Evolutionary conservation across 2,113 vertebrate genomes (phyloP).

Genomic region (Ochotona princeps): DNA sequence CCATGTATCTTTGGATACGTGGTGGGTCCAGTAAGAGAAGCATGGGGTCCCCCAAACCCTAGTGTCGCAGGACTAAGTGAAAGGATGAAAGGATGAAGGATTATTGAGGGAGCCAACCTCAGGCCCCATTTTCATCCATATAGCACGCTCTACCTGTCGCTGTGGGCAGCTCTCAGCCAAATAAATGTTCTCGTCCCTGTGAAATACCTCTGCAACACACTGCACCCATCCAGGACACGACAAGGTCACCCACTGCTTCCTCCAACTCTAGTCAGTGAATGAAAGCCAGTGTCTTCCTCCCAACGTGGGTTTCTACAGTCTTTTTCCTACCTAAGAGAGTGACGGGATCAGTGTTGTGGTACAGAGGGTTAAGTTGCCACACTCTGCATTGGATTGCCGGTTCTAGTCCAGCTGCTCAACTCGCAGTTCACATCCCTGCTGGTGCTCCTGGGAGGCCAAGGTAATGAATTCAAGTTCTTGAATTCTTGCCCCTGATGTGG

Average conservation of each 20-base stretch:
- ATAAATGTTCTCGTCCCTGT: neutral
- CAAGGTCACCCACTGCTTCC: neutral
- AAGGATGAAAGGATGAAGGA: neutral
- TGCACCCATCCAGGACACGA: neutral
- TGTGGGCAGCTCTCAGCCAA: neutral
- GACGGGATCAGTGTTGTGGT: too few species aligned
- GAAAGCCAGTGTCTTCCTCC: neutral
- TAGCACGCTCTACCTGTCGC: neutral
- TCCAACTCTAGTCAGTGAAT: neutral
- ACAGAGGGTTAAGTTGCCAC: too few species aligned
- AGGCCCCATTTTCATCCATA: neutral
- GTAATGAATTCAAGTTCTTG: too few species aligned
- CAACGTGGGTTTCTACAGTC: neutral
- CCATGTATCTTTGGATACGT: neutral
- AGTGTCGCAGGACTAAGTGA: neutral
- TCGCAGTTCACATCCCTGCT: too few species aligned
- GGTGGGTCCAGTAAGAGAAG: neutral
- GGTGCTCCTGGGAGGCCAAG: too few species aligned
- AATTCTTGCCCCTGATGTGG: too few species aligned
- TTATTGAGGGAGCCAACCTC: too few species aligned
- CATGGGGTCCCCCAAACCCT: neutral
- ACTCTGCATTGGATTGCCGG: too few species aligned
- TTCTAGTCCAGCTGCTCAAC: too few species aligned
- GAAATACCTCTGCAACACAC: neutral
- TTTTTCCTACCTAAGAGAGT: neutral